Base-by-base conservation (phyloP, 2,888 invertebrate genomes). In the Cremastobaeus sp. region DNA sequence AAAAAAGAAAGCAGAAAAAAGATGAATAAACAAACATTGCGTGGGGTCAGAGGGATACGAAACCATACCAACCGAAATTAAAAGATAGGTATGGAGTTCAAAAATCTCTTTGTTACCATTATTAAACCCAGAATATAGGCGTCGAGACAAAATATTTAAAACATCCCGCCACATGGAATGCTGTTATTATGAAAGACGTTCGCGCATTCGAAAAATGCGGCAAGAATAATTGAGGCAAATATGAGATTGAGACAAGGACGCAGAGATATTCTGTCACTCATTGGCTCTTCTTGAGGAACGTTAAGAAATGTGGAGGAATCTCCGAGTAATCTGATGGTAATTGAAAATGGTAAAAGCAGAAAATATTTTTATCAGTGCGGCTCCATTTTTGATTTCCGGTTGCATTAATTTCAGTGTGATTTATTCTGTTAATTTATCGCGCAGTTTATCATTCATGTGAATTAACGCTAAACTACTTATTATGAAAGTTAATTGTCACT, bases 101-200 rank as follows among this genome's bases (percentile, higher is more conserved):
- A 74, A 74, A 74, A 69, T 74, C 74, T 74, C 73, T 74, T 74
- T 74, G 74, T 74, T 69, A 37, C 64, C 30, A 57, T 59, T 74
- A 69, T 74, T 68, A 64, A 74, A 52, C 34, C 52, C 25, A 14
- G 74, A 64, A 52, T 50, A 69, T 64, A 68, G 57, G 57, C 47
- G 57, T 45, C 64, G 52, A n/a, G 34, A 59, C 62, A 52, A 74
- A 52, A 68, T 57, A 64, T 68, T 68, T 57, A 57, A 69, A 74
- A 64, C 39, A 54, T 60, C 32, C 25, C 41, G 55, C 52, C 39
- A 55, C 50, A 28, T 47, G 47, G 20, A 47, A 50, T 35, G 59
- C 47, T 30, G 39, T 55, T 73, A 55, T 73, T 55, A 66, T 52
- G 34, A 54, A 72, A 54, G 54, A 47, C 59, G 39, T 52, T 45